Conservation (phyloP, 2,888 invertebrate species). For the Dicranocentrus wangi region DNA sequence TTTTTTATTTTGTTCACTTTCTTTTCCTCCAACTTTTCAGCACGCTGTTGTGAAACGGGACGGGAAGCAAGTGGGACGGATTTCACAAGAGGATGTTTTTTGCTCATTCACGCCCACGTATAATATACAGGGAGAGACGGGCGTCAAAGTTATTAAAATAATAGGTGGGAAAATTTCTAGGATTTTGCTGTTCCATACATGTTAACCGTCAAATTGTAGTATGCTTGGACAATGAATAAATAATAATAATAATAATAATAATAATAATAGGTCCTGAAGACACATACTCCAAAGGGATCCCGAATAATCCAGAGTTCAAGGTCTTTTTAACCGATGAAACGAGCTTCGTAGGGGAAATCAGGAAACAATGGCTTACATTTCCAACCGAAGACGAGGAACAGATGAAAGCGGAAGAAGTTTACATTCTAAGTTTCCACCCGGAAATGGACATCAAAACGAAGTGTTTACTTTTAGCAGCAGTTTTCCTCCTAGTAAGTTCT, state of each 20-base stretch:
- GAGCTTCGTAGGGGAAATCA: conserved; percentile 67
- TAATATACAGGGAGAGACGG: conserved; percentile 58
- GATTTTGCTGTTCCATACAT: too few species aligned
- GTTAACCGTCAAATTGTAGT: too few species aligned
- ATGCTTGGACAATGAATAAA: too few species aligned
- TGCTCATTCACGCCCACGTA: conserved; percentile 69
- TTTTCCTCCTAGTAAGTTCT: conserved; percentile 68
- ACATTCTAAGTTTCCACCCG: conserved; percentile 66
- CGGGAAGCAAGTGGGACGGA: conserved; percentile 61
- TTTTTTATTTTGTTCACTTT: background rate
- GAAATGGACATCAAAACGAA: conserved; percentile 68
- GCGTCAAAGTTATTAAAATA: conserved; percentile 63
- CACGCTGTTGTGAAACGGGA: conserved; percentile 62
- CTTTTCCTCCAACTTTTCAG: conserved; percentile 30
- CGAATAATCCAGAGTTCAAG: conserved; percentile 65
- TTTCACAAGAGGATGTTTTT: conserved; percentile 66
- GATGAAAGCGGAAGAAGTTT: conserved; percentile 63
- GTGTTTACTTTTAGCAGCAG: conserved; percentile 62
- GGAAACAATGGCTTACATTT: conserved; percentile 65
- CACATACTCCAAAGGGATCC: conserved; percentile 63
- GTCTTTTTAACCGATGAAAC: conserved; percentile 65
- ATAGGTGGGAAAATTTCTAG: too few species aligned
- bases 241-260: too few species aligned
- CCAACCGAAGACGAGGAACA: conserved; percentile 56
- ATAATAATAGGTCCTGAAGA: conserved; percentile 60